Evolutionary conservation across 2,797 vertebrate species (phyloP).

Genomic region (Otus scops): DNA sequence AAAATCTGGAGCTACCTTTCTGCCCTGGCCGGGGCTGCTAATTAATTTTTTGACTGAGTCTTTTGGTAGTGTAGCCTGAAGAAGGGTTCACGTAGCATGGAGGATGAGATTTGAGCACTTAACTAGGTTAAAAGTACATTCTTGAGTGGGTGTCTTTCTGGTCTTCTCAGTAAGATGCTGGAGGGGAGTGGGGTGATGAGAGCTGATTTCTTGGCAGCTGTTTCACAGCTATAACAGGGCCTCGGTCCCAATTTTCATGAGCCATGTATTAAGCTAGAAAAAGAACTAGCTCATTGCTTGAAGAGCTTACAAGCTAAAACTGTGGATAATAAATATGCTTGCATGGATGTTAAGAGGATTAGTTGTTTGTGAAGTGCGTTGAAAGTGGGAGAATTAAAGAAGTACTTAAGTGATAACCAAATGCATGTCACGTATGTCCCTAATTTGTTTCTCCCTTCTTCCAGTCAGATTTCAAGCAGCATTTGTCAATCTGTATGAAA

Average conservation of each 20-base stretch:
- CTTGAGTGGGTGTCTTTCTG: background rate
- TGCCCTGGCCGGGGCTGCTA: background rate
- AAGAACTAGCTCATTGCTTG: background rate
- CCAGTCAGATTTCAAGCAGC: background rate
- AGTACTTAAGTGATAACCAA: background rate
- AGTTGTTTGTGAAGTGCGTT: background rate
- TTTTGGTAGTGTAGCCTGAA: background rate
- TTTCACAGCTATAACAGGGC: background rate
- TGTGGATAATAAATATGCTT: conserved; percentile 7
- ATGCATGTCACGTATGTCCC: fast-evolving
- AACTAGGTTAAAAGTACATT: background rate
- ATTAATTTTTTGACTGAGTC: background rate
- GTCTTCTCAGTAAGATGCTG: background rate
- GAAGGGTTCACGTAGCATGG: background rate
- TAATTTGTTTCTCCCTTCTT: background rate
- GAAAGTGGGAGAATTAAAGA: background rate
- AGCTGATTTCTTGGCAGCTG: background rate
- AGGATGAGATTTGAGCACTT: background rate
- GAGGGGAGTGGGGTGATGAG: background rate
- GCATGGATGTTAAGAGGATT: conserved; percentile 35
- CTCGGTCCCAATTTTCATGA: background rate
- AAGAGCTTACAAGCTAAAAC: background rate
- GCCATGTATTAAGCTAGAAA: background rate
- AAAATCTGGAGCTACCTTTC: background rate
- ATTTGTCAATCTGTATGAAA: background rate